Percentiles rank a stretch among this genome's conserved stretches.
These are phyloP conservation scores for Galemys pyrenaicus DNA, from an alignment of 2,113 vertebrate genomes.

Conservation along the genomic window DNA sequence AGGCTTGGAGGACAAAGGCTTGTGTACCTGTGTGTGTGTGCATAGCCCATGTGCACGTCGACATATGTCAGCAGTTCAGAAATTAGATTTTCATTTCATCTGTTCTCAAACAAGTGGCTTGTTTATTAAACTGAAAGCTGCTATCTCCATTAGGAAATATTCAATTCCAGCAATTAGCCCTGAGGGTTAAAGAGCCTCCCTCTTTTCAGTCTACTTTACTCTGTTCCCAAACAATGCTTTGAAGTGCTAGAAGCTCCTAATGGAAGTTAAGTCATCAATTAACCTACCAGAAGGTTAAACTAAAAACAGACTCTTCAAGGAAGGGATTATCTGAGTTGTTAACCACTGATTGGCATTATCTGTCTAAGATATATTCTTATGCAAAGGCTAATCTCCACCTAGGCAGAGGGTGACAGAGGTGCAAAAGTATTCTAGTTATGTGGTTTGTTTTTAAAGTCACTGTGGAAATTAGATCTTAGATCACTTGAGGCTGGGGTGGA, in stretches of 20 bases:
- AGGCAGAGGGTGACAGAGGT: neutral
- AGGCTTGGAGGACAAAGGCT: neutral
- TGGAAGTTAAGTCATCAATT: conserved; percentile 64
- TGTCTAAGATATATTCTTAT: conserved; percentile 6
- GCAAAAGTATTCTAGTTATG: conserved; percentile 58
- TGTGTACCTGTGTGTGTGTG: neutral
- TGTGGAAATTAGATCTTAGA: conserved; percentile 19
- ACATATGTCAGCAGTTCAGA: conserved; percentile 30
- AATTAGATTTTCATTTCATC: neutral
- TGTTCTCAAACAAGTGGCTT: conserved; percentile 29
- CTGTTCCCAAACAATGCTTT: conserved; percentile 59
- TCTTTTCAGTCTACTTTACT: neutral
- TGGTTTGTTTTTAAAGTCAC: conserved; percentile 54
- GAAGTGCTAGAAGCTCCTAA: conserved; percentile 47
- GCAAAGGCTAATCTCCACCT: conserved; percentile 19
- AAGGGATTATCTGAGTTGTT: conserved; percentile 53
- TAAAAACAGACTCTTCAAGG: conserved; percentile 45
- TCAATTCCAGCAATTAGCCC: conserved; percentile 66
- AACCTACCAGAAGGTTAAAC: conserved; percentile 42
- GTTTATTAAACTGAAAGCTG: conserved; percentile 53
- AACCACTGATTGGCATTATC: conserved; percentile 57
- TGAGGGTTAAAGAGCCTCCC: conserved; percentile 31
- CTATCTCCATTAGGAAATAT: conserved; percentile 63
- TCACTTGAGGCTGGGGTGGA: neutral
- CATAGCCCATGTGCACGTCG: neutral